Evolutionary conservation across 2,797 vertebrate genomes (phyloP).

Genomic region (Coregonus suidteri): DNA sequence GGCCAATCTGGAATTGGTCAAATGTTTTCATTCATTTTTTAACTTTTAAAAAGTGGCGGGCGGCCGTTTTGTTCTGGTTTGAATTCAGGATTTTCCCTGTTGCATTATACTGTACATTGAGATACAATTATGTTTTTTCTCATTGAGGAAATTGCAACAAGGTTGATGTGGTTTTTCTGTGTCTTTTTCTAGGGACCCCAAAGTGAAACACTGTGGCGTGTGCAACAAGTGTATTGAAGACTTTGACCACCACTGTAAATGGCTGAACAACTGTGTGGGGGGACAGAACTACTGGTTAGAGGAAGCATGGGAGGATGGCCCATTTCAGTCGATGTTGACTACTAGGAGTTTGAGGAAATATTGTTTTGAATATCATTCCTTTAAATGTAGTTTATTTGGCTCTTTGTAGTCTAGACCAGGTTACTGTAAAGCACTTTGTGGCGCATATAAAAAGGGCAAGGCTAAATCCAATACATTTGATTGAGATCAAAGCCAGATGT

Average conservation of each 20-base stretch:
- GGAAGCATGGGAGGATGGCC: not conserved
- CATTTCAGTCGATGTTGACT: not conserved
- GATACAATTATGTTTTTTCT: not conserved
- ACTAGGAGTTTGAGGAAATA: not conserved
- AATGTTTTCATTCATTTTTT: not conserved
- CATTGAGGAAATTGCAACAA: not conserved
- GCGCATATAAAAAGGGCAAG: too few species aligned
- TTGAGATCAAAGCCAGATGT: too few species aligned
- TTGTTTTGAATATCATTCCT: not conserved
- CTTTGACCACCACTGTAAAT: slow-evolving; percentile 83
- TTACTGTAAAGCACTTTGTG: too few species aligned
- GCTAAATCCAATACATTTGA: too few species aligned
- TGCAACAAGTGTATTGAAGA: slow-evolving; percentile 80
- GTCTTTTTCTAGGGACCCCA: slow-evolving; percentile 63
- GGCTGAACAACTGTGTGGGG: slow-evolving; percentile 82
- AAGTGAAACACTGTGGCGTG: slow-evolving; percentile 77
- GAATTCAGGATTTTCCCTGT: not conserved
- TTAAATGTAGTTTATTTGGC: not conserved
- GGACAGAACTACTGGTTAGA: slow-evolving; percentile 80
- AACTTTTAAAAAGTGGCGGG: too few species aligned
- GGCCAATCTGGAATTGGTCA: not conserved
- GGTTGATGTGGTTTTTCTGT: slow-evolving; percentile 10
- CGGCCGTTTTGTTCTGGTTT: too few species aligned
- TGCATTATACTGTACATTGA: not conserved
- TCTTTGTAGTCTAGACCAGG: too few species aligned